Base-by-base conservation (phyloP, 2,797 vertebrate genomes). In the Lophotriccus pileatus region DNA sequence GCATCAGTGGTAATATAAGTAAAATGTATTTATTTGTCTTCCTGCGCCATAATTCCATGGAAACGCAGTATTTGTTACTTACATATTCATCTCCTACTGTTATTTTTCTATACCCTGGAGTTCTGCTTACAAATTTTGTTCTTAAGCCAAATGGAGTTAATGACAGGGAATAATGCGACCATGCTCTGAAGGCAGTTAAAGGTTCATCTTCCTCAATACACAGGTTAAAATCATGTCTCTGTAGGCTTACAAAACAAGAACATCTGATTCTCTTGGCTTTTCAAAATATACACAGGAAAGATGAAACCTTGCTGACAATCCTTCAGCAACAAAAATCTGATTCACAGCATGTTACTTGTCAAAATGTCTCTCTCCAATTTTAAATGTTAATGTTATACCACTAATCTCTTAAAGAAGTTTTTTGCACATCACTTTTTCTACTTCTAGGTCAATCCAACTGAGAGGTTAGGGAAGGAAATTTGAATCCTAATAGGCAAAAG, bases 81-180 rank as follows among this genome's bases (percentile, higher is more conserved):
- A 91, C 84, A 88, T 96, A 95, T 94, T 94, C 76, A 95, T 92
- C 66, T 86, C 89, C 89, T 95, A 95, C 83, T 95, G 94, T 96
- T 93, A 88, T 69, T 93, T 91, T 91, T 84, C 55, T 86, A 44
- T 72, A 94, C 30, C n/a, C 83, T 84, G 53, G 85, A 94, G 66
- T 96, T 89, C 60, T 83, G 50, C 69, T 91, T 72, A 55, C 9
- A 73, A 79, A 93, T 91, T 88, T 83, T 64, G 64, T 58, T 91
- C 77, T 90, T 63, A 62, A 84, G 63, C 80, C 85, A 93, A 34
- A 30, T 25, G 39, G 44, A 79, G 55, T 56, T 82, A 91, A 84
- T 63, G 70, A 73, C 34, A 66, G 22, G 30, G 52, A 87, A 90
- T 56, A 56, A 70, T 0, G 39, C 22, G 67, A n/a, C 20, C 43